phyloP scores from a whole-genome alignment of 1,140 invertebrate species.

The Polypedilum vanderplanki region DNA sequence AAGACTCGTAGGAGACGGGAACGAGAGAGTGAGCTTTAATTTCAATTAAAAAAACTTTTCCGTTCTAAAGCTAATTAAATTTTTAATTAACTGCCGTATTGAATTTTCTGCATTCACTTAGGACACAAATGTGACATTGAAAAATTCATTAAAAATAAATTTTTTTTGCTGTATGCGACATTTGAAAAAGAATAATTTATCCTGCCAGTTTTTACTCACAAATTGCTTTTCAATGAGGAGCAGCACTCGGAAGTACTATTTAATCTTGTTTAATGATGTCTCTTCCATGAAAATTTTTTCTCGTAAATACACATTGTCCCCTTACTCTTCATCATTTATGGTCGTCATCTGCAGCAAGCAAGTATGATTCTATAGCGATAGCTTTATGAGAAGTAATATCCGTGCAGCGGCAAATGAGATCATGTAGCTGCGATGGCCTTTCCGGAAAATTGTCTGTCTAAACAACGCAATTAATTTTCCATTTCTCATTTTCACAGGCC shows the following conservation, averaged over 20 bases:
- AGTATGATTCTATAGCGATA: neutral
- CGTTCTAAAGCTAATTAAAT: conserved; percentile 21
- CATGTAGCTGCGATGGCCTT: neutral
- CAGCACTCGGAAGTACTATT: neutral
- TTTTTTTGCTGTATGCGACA: neutral
- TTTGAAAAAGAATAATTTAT: neutral
- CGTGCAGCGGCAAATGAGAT: neutral
- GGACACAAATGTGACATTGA: neutral
- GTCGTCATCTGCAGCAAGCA: neutral
- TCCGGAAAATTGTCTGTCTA: conserved; percentile 1
- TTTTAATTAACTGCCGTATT: conserved; percentile 23
- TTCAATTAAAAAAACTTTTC: conserved; percentile 26
- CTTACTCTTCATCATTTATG: neutral
- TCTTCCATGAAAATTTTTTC: neutral
- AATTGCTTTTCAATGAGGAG: neutral
- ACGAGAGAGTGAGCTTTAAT: conserved; percentile 15
- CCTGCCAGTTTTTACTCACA: neutral
- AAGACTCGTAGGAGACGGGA: too few species aligned
- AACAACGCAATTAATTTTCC: conserved; percentile 18
- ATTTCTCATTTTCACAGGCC: conserved; percentile 11
- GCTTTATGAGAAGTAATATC: neutral
- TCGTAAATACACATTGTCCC: neutral
- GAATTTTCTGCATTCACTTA: neutral
- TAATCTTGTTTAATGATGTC: neutral
- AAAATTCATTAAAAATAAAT: conserved; percentile 24